Evolutionary conservation across 1,140 invertebrate species (phyloP).

Genomic region (Caenorhabditis remanei): DNA sequence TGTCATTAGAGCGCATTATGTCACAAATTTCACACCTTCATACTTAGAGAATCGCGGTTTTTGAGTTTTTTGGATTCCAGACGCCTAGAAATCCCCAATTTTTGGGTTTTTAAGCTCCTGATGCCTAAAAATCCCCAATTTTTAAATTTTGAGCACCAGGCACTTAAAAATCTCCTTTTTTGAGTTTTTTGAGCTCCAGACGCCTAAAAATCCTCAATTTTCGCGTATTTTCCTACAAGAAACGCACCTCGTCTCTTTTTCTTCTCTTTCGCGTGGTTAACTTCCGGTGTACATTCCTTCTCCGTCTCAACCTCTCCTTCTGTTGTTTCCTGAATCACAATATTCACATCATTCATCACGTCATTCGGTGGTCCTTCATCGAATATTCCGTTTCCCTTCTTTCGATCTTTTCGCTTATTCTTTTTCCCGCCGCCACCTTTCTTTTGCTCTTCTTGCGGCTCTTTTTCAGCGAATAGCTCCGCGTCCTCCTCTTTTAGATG

Average conservation of each 20-base stretch:
- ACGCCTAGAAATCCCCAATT: no score
- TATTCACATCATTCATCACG: constrained; percentile 30
- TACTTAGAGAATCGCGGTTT: neutral
- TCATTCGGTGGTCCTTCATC: neutral
- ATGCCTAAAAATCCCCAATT: neutral
- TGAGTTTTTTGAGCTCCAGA: neutral
- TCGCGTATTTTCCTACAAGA: no score
- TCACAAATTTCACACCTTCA: neutral
- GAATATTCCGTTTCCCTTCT: constrained; percentile 50
- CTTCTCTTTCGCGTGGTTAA: constrained; percentile 1
- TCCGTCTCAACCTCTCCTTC: constrained; percentile 25
- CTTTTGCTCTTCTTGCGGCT: neutral
- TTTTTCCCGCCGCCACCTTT: constrained; percentile 7
- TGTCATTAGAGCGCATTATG: no score
- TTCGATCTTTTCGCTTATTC: constrained; percentile 33
- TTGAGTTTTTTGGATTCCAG: neutral
- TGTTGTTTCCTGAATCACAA: constrained; percentile 20
- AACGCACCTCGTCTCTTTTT: constrained; percentile 54
- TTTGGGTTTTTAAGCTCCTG: neutral
- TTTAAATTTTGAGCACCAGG: neutral
- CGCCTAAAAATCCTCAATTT: neutral
- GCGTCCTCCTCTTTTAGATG: constrained; percentile 78
- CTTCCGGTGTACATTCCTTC: constrained; percentile 37
- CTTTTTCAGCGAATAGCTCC: constrained; percentile 46
- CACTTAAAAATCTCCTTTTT: neutral